Base-by-base conservation (phyloP, 2,888 invertebrate genomes). In the Abrostola tripartita region DNA sequence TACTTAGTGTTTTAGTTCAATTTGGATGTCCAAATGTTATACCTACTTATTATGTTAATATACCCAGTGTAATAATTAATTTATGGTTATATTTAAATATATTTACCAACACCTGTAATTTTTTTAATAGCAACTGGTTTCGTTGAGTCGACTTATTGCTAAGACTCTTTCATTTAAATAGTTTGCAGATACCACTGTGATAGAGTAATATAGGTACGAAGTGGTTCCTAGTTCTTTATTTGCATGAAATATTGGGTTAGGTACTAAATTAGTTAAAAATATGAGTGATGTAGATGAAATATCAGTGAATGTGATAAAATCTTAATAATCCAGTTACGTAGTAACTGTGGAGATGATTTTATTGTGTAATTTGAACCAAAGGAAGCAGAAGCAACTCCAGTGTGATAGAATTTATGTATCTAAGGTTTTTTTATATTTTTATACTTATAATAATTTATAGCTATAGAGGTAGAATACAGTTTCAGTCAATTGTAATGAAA, bases 321-420 rank as follows among this genome's bases (percentile, higher is more conserved):
- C 50, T 53, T 55, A 50, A 60, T 47, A 44, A 61, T 42, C 37
- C 11, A 35, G 52, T 60, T 54, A 71, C 35, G 35, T 52, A n/a
- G 53, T 54, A 51, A 53, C 50, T 49, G n/a, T 9, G 35, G 38
- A 50, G 24, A 35, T 42, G 58, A 44, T 55, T 40, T 51, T 40
- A 47, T 49, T 63, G 11, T 56, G 5, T 53, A 53, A 63, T 65
- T 71, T 52, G 53, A 56, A 69, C 66, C 78, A 74, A 76, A 79
- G 76, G 67, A 74, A 64, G 54, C 55, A 38, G 65, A 61, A 40
- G 60, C 63, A 67, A 62, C 71, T 66, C 73, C 69, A 79, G 75
- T 80, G 81, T 82, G 82, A 81, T 76, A 69, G 55, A 60, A 58
- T 12, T 61, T 54, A 44, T n/a, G 38, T 24, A 24, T 24, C 24